phyloP scores from a whole-genome alignment of 92 coral and sea anemone genomes.

The Ricordea florida region DNA sequence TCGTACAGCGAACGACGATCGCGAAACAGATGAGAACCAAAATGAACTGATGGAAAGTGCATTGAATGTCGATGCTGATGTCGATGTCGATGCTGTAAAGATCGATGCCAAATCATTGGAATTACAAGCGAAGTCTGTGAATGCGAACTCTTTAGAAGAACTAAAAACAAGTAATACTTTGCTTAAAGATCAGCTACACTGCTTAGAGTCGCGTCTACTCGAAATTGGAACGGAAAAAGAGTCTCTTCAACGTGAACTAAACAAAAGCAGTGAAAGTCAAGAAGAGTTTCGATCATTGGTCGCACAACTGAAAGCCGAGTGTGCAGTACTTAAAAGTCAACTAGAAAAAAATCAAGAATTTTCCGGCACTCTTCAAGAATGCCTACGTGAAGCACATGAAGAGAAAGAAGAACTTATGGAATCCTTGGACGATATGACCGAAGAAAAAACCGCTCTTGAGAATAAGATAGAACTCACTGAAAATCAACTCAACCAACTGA shows the following conservation, averaged over 20 bases:
- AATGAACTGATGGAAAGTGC: too few species aligned
- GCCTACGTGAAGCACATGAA: conserved; percentile 84
- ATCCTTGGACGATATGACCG: conserved; percentile 77
- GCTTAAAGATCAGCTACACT: conserved; percentile 32
- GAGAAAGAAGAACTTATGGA: conserved; percentile 82
- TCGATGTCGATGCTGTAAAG: neutral
- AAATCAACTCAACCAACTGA: conserved; percentile 40
- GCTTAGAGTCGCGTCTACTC: conserved; percentile 51
- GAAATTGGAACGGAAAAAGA: conserved; percentile 79
- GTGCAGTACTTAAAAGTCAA: conserved; percentile 60
- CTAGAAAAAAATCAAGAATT: conserved; percentile 66
- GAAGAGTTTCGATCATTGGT: conserved; percentile 60
- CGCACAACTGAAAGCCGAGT: conserved; percentile 67
- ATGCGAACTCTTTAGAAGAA: neutral
- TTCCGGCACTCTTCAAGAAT: conserved; percentile 74
- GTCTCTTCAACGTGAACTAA: conserved; percentile 59
- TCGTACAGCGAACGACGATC: neutral
- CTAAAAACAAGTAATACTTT: neutral
- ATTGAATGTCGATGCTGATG: too few species aligned
- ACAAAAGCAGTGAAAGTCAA: conserved; percentile 68
- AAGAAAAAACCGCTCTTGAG: conserved; percentile 64
- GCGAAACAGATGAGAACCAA: neutral
- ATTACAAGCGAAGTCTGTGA: neutral
- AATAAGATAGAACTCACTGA: conserved; percentile 44
- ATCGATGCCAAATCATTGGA: neutral